A percentile compares a stretch with the other conserved stretches of the same genome.
phyloP scores from a whole-genome alignment of 53 echinoderm and acorn worm genomes.

The Echinometra lucunter region DNA sequence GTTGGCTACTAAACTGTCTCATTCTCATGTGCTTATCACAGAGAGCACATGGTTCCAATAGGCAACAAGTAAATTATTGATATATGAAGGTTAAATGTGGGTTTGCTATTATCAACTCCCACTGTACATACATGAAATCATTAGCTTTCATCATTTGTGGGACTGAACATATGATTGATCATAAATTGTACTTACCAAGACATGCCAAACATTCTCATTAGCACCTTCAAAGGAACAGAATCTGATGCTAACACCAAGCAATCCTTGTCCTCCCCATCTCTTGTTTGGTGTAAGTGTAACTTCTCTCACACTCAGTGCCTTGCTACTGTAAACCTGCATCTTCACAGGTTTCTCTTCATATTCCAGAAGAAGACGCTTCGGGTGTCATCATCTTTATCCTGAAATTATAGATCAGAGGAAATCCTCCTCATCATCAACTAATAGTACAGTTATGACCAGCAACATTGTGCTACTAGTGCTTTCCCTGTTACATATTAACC shows the following conservation, averaged over 20 bases:
- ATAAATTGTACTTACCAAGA: slow-evolving; percentile 83
- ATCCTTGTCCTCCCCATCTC: slow-evolving; percentile 97
- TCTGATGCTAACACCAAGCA: slow-evolving; percentile 98
- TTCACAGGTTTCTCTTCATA: slow-evolving; percentile 94
- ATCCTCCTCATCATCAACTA: background rate
- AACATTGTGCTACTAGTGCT: background rate
- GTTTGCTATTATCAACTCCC: too few relatives aligned
- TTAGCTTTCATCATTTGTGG: too few relatives aligned
- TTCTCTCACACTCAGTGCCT: slow-evolving; percentile 90
- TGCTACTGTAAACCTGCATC: slow-evolving; percentile 99
- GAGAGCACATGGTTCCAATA: too few relatives aligned
- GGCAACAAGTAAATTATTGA: too few relatives aligned
- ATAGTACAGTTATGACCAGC: background rate
- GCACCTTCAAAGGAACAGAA: slow-evolving; percentile 99
- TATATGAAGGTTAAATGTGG: too few relatives aligned
- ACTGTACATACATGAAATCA: too few relatives aligned
- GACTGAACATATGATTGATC: background rate
- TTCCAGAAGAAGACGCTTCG: slow-evolving; percentile 87
- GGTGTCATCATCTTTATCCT: slow-evolving; percentile 99
- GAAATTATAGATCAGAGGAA: background rate
- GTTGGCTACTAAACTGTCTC: too few relatives aligned
- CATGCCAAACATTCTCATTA: slow-evolving; percentile 99
- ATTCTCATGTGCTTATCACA: too few relatives aligned
- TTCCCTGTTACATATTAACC: background rate
- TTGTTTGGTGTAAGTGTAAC: slow-evolving; percentile 95